Conservation (phyloP, 2,888 invertebrate genomes). For the Nomada goodeniana region DNA sequence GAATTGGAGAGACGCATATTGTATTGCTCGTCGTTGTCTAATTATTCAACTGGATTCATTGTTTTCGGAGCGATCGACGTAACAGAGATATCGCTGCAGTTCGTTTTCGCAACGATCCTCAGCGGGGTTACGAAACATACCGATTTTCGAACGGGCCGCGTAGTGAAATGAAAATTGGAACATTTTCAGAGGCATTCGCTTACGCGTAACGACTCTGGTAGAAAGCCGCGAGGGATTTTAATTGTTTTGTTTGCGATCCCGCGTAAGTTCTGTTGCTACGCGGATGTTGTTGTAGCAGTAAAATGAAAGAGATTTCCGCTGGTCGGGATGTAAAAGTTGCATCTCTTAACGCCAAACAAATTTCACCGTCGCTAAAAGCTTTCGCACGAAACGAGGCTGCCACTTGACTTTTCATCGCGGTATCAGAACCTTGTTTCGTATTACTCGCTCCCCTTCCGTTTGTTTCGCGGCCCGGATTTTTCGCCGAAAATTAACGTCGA, state of each 20-base stretch:
- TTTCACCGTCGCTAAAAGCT: slow-evolving; percentile 37
- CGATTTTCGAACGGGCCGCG: too few relatives aligned
- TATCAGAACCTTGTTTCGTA: slow-evolving; percentile 13
- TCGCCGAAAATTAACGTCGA: background rate
- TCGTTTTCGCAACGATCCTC: too few relatives aligned
- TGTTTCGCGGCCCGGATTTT: slow-evolving; percentile 5
- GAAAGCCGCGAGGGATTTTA: too few relatives aligned
- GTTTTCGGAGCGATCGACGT: too few relatives aligned
- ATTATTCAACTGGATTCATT: too few relatives aligned
- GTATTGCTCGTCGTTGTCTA: background rate
- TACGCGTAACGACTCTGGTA: too few relatives aligned
- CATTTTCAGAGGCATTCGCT: too few relatives aligned
- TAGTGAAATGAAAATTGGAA: too few relatives aligned
- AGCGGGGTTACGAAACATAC: too few relatives aligned
- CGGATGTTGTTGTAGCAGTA: background rate
- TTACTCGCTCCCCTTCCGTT: background rate
- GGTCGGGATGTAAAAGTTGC: background rate
- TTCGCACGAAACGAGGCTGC: slow-evolving; percentile 26
- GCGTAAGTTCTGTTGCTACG: background rate
- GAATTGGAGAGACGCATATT: background rate
- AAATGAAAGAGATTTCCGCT: background rate
- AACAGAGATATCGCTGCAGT: too few relatives aligned
- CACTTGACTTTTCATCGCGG: slow-evolving; percentile 15
- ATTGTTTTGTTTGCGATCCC: background rate
- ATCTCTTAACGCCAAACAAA: slow-evolving; percentile 35